These are phyloP conservation scores for Chaetops frenatus DNA, from an alignment of 2,113 vertebrate species.

Conservation along the genomic window DNA sequence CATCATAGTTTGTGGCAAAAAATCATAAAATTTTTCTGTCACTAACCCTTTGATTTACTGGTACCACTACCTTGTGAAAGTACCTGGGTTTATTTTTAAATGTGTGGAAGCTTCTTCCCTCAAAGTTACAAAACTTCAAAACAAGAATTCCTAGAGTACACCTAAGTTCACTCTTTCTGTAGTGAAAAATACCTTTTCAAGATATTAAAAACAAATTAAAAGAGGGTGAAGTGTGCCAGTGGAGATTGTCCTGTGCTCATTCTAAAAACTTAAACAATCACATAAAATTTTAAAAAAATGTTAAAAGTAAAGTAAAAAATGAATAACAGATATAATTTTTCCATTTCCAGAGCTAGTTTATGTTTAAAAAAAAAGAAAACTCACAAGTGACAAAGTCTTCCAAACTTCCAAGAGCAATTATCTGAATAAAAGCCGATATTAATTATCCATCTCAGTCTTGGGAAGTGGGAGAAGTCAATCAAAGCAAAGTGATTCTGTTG, in stretches of 20 bases:
- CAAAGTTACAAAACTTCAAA: not conserved
- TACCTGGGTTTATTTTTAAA: not conserved
- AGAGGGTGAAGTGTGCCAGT: not conserved
- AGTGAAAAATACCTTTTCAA: not conserved
- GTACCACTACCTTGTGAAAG: not conserved
- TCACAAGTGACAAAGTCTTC: not conserved
- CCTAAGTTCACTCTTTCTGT: not conserved
- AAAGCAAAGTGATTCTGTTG: not conserved
- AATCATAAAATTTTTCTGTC: not conserved
- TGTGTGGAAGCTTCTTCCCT: not conserved
- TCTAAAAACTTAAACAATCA: not conserved
- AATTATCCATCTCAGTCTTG: not conserved
- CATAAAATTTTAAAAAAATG: too few relatives aligned
- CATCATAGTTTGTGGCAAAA: not conserved
- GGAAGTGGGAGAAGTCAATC: not conserved
- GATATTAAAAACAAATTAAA: not conserved
- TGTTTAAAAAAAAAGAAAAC: not conserved
- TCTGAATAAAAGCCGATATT: not conserved
- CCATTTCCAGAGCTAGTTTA: not conserved
- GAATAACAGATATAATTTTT: not conserved
- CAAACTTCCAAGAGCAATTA: not conserved
- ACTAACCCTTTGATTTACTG: not conserved
- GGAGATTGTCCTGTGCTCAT: not conserved
- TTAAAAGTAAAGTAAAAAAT: too few relatives aligned
- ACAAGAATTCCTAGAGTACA: not conserved